These are phyloP conservation scores for Bellardia pandia DNA, from an alignment of 2,888 invertebrate genomes.

Conservation along the genomic window DNA sequence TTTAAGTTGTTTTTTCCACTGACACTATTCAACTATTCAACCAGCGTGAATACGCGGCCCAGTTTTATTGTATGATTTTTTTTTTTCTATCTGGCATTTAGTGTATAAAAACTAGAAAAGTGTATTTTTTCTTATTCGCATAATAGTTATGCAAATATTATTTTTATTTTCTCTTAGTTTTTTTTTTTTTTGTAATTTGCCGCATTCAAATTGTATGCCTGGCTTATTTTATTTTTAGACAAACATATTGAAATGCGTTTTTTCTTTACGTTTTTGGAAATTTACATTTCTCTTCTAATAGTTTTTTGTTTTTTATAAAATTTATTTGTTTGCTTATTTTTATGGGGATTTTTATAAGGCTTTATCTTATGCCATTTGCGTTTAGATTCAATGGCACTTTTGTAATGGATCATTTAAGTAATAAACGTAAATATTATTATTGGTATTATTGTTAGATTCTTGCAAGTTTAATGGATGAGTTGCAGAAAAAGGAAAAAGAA, in stretches of 20 bases:
- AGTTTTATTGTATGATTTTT: slow-evolving; percentile 33
- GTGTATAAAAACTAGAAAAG: slow-evolving; percentile 1
- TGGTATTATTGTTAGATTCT: slow-evolving; percentile 7
- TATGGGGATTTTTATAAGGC: slow-evolving; percentile 4
- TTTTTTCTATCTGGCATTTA: background rate
- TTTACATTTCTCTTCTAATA: slow-evolving; percentile 29
- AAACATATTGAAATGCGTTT: slow-evolving; percentile 30
- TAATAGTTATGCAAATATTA: slow-evolving; percentile 69
- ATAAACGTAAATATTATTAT: slow-evolving; percentile 49
- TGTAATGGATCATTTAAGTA: slow-evolving; percentile 52
- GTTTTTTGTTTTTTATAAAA: slow-evolving; percentile 18
- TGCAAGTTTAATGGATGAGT: background rate
- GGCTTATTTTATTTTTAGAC: slow-evolving; percentile 24
- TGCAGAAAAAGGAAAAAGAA: background rate
- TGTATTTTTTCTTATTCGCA: slow-evolving; percentile 52
- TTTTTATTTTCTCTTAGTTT: slow-evolving; percentile 37
- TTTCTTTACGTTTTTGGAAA: background rate
- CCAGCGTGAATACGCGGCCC: slow-evolving; percentile 61
- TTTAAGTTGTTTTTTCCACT: slow-evolving; percentile 31
- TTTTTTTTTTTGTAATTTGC: slow-evolving; percentile 26
- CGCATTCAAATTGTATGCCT: slow-evolving; percentile 39
- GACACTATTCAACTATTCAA: slow-evolving; percentile 33
- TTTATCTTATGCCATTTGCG: background rate
- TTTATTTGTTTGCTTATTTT: slow-evolving; percentile 44
- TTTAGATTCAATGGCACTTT: slow-evolving; percentile 31